Conservation (phyloP, 2,797 vertebrate genomes). For the Chromis chromis region DNA sequence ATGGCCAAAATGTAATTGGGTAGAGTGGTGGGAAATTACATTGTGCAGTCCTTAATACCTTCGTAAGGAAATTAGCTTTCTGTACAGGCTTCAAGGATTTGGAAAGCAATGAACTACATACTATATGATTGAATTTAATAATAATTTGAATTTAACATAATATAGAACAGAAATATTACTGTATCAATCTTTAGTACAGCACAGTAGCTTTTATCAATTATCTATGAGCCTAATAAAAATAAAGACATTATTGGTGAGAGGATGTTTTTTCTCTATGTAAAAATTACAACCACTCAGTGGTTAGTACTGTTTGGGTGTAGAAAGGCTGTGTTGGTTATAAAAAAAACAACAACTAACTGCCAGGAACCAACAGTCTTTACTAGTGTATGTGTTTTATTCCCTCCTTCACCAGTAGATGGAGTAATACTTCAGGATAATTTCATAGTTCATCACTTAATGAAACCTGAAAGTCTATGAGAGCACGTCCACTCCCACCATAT, state of each 20-base stretch:
- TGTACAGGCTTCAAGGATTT: neutral
- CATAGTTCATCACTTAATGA: neutral
- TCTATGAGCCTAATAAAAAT: too few species aligned
- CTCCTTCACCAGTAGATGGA: slow-evolving; percentile 64
- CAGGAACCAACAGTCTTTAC: neutral
- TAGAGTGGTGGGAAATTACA: neutral
- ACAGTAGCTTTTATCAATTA: too few species aligned
- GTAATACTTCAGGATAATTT: slow-evolving; percentile 33
- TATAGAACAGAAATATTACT: neutral
- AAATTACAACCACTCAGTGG: neutral
- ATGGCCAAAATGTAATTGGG: slow-evolving; percentile 24
- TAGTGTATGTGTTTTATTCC: slow-evolving; percentile 1
- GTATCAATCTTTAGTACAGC: too few species aligned
- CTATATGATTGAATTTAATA: too few species aligned
- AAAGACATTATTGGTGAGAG: neutral
- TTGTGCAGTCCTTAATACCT: neutral
- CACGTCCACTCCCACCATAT: neutral
- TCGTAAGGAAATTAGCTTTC: neutral
- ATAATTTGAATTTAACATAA: neutral
- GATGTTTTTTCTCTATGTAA: too few species aligned
- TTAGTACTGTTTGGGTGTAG: neutral
- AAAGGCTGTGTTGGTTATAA: neutral
- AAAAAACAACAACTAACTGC: neutral
- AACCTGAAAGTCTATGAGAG: neutral
- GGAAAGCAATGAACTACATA: neutral